Evolutionary conservation across 2,888 invertebrate species (phyloP), one percentile per base, ranked within the genome.

Genomic region (Rhagonycha fulva): DNA sequence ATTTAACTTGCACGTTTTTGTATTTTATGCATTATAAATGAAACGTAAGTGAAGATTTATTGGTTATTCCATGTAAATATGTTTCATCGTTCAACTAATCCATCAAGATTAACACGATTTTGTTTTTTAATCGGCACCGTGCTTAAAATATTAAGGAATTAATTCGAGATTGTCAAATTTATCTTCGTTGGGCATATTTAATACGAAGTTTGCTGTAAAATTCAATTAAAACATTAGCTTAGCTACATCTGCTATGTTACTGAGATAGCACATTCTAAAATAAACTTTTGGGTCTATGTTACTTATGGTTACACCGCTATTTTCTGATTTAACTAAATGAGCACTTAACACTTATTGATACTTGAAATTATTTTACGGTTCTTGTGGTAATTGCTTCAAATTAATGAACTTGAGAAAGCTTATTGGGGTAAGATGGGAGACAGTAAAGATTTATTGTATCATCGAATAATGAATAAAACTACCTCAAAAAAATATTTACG

Each of bases 1-100:
- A 66, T 76, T 72, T 77, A 79, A 76, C 76, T 72, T 70, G 68
- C 73, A 69, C 68, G 28, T 70, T 70, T 66, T 67, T 71, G 69
- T 72, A 28, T 62, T 70, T 72, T 30, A 67, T 47, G 12, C 71
- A 74, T 28, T 60, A 73, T 72, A 71, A 74, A 73, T 70, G 70
- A 62, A 47, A 47, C 32, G n/a, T 47, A 47, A 47, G 32, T 47
- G 32, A 47, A 12, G 32, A 47, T 47, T 47, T 47, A 47, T 47
- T 47, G 32, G 32, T n/a, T n/a, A n/a, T n/a, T 47, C n/a, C 32
- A 47, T 47, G 32, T n/a, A 19, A 19, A 19, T 19, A 47, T 12
- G n/a, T 47, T 47, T 47, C 32, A 47, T n/a, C 32, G 32, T 47
- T 47, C 32, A 47, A n/a, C 32, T 47, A 5, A 47, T 47, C 32